Evolutionary conservation across 2,888 invertebrate species (phyloP).

Genomic region (Synergus itoensis): DNA sequence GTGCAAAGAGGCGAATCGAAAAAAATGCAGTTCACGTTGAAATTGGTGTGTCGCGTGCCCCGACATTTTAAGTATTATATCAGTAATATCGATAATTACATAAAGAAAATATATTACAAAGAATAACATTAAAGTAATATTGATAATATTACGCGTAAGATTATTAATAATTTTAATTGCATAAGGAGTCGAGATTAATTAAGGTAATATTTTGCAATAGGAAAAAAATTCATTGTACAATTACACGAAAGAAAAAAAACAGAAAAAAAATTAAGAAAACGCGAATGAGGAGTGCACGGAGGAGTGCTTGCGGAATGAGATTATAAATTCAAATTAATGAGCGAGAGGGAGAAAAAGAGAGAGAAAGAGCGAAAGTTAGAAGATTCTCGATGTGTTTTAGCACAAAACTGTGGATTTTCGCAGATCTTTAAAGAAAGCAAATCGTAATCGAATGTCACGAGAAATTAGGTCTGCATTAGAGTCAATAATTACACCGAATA

Average conservation of each 20-base stretch:
- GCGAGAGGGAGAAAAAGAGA: constrained; percentile 52
- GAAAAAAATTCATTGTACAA: constrained; percentile 56
- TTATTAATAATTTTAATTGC: constrained; percentile 74
- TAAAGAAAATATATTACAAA: constrained; percentile 72
- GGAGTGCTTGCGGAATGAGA: constrained; percentile 57
- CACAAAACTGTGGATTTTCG: constrained; percentile 27
- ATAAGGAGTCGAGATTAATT: constrained; percentile 69
- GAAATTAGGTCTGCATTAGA: constrained; percentile 72
- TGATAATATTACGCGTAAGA: constrained; percentile 75
- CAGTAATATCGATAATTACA: constrained; percentile 74
- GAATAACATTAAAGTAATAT: constrained; percentile 66
- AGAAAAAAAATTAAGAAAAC: constrained; percentile 46
- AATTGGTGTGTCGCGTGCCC: constrained; percentile 70
- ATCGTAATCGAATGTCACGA: constrained; percentile 67
- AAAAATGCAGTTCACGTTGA: constrained; percentile 55
- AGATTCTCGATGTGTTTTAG: constrained; percentile 48
- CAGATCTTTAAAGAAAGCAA: constrained; percentile 60
- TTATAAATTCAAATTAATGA: constrained; percentile 50
- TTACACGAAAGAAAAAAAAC: constrained; percentile 50
- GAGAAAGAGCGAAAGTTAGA: constrained; percentile 52
- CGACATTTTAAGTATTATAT: constrained; percentile 76
- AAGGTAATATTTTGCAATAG: constrained; percentile 70
- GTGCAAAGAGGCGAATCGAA: constrained; percentile 19
- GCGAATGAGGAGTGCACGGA: constrained; percentile 58
- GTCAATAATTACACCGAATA: constrained; percentile 70